phyloP scores from a whole-genome alignment of 2,113 vertebrate genomes.

The Cairina moschata region DNA sequence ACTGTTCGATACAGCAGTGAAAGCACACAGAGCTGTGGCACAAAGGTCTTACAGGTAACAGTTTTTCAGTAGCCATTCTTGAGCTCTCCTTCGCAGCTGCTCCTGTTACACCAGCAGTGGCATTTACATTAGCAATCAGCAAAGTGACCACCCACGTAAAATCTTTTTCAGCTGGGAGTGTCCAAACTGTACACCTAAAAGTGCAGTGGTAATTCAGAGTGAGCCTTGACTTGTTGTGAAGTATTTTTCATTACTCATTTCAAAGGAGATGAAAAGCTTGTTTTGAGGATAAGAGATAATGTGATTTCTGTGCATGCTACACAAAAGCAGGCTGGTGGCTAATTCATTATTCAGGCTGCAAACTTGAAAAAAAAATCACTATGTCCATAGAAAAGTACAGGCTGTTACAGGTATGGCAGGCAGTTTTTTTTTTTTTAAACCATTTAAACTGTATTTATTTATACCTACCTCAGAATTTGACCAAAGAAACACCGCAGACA shows the following conservation, averaged over 20 bases:
- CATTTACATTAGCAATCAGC: background rate
- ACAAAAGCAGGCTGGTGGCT: background rate
- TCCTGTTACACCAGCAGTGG: background rate
- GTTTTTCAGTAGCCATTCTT: background rate
- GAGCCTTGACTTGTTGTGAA: background rate
- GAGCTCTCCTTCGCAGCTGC: background rate
- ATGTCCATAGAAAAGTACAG: background rate
- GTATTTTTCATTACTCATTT: background rate
- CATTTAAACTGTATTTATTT: background rate
- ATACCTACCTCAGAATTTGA: background rate
- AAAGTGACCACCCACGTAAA: background rate
- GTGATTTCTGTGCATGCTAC: background rate
- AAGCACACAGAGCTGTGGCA: slow-evolving; percentile 15
- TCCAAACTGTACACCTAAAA: rapidly evolving
- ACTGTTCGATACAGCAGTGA: background rate
- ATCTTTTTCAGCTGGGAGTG: background rate
- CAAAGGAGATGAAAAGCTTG: background rate
- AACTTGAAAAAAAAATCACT: background rate
- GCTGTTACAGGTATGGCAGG: background rate
- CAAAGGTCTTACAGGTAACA: background rate
- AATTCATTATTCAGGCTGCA: background rate
- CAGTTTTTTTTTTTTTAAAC: background rate
- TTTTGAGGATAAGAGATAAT: background rate
- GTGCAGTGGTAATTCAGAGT: background rate
- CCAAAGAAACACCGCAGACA: background rate